A percentile compares a stretch with the other conserved stretches of the same genome.
Evolutionary conservation across 2,888 invertebrate species (phyloP).

Genomic region (Periphyllus acericola): DNA sequence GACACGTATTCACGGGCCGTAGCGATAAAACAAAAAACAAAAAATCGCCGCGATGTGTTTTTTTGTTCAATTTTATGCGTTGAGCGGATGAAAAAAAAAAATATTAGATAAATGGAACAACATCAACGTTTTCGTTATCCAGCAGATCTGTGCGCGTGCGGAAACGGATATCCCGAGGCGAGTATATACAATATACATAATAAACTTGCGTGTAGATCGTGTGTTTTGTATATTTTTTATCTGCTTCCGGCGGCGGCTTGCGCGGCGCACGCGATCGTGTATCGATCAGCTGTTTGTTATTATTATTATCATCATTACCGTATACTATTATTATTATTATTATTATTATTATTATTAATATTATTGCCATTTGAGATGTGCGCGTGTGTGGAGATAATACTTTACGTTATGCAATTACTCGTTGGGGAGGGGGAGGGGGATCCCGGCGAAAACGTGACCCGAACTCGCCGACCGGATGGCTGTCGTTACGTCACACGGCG

Average conservation of each 20-base stretch:
- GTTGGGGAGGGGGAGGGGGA: background rate
- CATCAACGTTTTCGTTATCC: slow-evolving; percentile 18
- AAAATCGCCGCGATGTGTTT: background rate
- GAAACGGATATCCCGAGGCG: slow-evolving; percentile 41
- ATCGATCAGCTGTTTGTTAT: slow-evolving; percentile 55
- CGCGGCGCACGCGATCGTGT: background rate
- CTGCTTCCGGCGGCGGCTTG: slow-evolving; percentile 32
- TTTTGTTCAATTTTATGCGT: background rate
- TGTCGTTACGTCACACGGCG: slow-evolving; percentile 32
- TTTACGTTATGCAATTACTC: slow-evolving; percentile 53
- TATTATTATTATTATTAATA: background rate
- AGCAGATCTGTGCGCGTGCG: background rate
- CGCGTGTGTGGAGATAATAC: slow-evolving; percentile 36
- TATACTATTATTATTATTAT: slow-evolving; percentile 1
- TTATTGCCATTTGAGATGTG: background rate
- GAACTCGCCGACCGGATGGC: background rate
- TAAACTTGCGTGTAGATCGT: background rate
- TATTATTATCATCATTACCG: slow-evolving; percentile 17
- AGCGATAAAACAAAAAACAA: background rate
- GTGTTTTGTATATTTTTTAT: slow-evolving; percentile 18
- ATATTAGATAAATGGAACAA: background rate
- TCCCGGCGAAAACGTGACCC: slow-evolving; percentile 45
- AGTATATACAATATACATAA: background rate
- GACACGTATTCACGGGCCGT: background rate
- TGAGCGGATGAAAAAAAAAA: background rate